These are phyloP conservation scores for Cephus spinipes DNA, from an alignment of 2,888 invertebrate genomes.

Conservation along the genomic window DNA sequence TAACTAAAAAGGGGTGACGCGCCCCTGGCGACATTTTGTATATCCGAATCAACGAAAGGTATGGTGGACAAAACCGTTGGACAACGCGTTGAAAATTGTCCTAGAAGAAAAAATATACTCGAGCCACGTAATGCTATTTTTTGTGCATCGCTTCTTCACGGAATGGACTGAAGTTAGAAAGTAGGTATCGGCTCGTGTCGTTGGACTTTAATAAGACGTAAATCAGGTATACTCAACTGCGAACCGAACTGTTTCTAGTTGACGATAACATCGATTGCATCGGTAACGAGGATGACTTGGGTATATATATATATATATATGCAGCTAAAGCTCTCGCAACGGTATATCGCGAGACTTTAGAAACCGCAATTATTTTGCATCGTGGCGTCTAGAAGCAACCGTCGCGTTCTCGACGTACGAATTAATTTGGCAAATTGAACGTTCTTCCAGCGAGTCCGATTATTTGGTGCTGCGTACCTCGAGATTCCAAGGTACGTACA, in stretches of 20 bases:
- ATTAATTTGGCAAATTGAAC: conserved; percentile 65
- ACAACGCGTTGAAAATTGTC: background rate
- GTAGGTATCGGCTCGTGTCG: background rate
- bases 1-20: background rate
- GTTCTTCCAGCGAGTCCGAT: conserved; percentile 64
- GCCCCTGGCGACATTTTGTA: background rate
- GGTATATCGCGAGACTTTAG: background rate
- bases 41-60: background rate
- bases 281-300: background rate
- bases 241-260: background rate
- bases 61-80: background rate
- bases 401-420: conserved; percentile 23
- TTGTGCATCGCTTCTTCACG: background rate
- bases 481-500: conserved; percentile 3
- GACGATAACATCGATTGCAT: background rate
- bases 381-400: background rate
- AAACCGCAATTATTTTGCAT: background rate
- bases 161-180: background rate
- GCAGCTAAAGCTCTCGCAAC: background rate
- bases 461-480: conserved; percentile 45
- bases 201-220: background rate
- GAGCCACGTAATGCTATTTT: background rate
- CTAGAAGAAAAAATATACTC: background rate
- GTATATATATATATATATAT: background rate
- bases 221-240: background rate